Percentiles rank a stretch among this genome's conserved stretches.
These are phyloP conservation scores for Thymelicus acteon DNA, from an alignment of 2,888 invertebrate genomes.

Conservation along the genomic window DNA sequence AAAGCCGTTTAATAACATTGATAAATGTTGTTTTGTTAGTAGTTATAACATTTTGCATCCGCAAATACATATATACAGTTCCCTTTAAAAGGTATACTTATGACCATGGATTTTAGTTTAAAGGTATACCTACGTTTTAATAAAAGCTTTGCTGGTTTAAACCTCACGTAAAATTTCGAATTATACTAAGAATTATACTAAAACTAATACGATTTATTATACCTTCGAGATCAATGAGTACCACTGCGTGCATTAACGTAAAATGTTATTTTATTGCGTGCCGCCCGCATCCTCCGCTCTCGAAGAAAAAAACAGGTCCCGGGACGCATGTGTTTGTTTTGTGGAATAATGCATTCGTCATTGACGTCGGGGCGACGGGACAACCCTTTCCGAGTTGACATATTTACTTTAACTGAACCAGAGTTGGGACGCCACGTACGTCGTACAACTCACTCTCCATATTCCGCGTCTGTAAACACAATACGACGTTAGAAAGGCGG, in stretches of 20 bases:
- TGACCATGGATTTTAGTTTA: neutral
- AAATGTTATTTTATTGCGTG: constrained; percentile 56
- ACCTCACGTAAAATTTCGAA: too few species aligned
- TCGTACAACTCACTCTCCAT: constrained; percentile 8
- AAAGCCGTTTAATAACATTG: constrained; percentile 16
- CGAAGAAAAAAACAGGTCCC: constrained; percentile 42
- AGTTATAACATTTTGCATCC: neutral
- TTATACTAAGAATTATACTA: too few species aligned
- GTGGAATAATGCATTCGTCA: constrained; percentile 64
- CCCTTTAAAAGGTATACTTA: too few species aligned
- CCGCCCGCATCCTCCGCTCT: constrained; percentile 57
- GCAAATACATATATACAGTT: neutral
- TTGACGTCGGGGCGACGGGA: constrained; percentile 41
- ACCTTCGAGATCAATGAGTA: constrained; percentile 30
- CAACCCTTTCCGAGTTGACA: constrained; percentile 44
- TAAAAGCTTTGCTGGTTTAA: too few species aligned
- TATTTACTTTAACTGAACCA: constrained; percentile 43
- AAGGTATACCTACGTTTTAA: too few species aligned
- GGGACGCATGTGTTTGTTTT: constrained; percentile 67
- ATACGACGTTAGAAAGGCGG: constrained; percentile 26
- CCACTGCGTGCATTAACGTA: constrained; percentile 31
- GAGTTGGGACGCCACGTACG: constrained; percentile 19
- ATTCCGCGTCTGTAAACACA: constrained; percentile 8
- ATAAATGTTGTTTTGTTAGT: constrained; percentile 22
- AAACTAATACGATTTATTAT: neutral